phyloP scores from a whole-genome alignment of 2,113 vertebrate species.

The Podilymbus podiceps region DNA sequence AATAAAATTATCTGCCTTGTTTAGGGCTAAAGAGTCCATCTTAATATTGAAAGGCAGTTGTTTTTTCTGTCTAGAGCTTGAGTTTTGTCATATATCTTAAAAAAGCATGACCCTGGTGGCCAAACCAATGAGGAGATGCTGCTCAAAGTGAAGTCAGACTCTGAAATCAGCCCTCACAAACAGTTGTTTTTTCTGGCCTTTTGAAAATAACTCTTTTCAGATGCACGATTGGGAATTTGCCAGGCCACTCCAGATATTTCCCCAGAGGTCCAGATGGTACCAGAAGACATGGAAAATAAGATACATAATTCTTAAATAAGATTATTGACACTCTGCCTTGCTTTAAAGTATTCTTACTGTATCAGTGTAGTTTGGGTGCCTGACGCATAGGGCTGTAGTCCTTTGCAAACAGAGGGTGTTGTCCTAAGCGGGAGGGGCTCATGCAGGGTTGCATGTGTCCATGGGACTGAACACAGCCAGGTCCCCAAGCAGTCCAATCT shows the following conservation, averaged over 20 bases:
- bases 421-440: neutral
- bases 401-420: neutral
- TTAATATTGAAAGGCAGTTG: slow-evolving; percentile 25
- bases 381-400: neutral
- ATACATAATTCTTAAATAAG: slow-evolving; percentile 30
- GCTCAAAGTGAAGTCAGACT: slow-evolving; percentile 56
- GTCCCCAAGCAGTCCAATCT: neutral
- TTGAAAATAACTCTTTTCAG: slow-evolving; percentile 53
- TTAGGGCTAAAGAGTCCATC: slow-evolving; percentile 2
- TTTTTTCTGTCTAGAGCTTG: slow-evolving; percentile 18
- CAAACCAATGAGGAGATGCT: neutral
- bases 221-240: slow-evolving; percentile 12
- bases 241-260: slow-evolving; percentile 23
- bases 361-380: neutral
- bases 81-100: neutral
- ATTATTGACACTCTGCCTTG: slow-evolving; percentile 1
- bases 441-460: neutral
- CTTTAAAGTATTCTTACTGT: neutral
- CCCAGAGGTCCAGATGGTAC: slow-evolving; percentile 55
- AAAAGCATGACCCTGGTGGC: neutral
- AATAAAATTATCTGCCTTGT: slow-evolving; percentile 47
- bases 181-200: slow-evolving; percentile 43
- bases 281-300: slow-evolving; percentile 50
- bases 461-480: neutral
- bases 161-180: slow-evolving; percentile 54